These are phyloP conservation scores for Mercenaria mercenaria DNA, from an alignment of 1,140 invertebrate genomes.

Conservation along the genomic window DNA sequence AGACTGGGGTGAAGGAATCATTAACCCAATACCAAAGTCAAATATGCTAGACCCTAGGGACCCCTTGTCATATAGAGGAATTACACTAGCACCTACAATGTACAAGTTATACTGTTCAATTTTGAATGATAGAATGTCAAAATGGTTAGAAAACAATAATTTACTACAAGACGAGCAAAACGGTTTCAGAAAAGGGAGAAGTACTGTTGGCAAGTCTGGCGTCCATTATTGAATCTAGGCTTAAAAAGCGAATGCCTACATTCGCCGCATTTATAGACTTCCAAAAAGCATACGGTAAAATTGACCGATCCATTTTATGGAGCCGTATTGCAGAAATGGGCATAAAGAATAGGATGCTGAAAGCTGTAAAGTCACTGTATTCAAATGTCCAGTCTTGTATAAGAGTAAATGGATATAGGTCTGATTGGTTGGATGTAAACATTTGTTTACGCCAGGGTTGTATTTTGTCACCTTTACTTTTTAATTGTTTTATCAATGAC, in stretches of 20 bases:
- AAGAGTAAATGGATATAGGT: slow-evolving; percentile 37
- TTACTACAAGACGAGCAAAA: not conserved
- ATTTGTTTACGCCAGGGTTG: slow-evolving; percentile 23
- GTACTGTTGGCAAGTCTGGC: not conserved
- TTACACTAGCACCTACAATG: slow-evolving; percentile 28
- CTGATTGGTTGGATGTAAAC: slow-evolving; percentile 44
- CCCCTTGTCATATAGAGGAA: slow-evolving; percentile 46
- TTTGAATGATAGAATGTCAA: slow-evolving; percentile 55
- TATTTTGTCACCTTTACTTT: slow-evolving; percentile 31
- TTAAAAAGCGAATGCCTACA: slow-evolving; percentile 15
- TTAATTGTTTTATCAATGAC: slow-evolving; percentile 57
- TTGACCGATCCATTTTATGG: slow-evolving; percentile 34
- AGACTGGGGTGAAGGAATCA: slow-evolving; percentile 40
- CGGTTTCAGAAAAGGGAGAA: slow-evolving; percentile 4
- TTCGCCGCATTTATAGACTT: slow-evolving; percentile 59
- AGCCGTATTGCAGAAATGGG: slow-evolving; percentile 24
- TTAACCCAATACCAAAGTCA: slow-evolving; percentile 46
- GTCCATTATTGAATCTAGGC: slow-evolving; percentile 26
- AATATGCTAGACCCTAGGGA: slow-evolving; percentile 27
- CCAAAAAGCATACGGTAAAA: slow-evolving; percentile 42
- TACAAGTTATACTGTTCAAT: slow-evolving; percentile 44
- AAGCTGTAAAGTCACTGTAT: slow-evolving; percentile 36
- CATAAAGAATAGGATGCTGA: slow-evolving; percentile 31
- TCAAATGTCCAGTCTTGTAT: slow-evolving; percentile 26
- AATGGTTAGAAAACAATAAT: slow-evolving; percentile 23